Evolutionary conservation across 1,140 invertebrate species (phyloP).

Genomic region (Dufourea novaeangliae): DNA sequence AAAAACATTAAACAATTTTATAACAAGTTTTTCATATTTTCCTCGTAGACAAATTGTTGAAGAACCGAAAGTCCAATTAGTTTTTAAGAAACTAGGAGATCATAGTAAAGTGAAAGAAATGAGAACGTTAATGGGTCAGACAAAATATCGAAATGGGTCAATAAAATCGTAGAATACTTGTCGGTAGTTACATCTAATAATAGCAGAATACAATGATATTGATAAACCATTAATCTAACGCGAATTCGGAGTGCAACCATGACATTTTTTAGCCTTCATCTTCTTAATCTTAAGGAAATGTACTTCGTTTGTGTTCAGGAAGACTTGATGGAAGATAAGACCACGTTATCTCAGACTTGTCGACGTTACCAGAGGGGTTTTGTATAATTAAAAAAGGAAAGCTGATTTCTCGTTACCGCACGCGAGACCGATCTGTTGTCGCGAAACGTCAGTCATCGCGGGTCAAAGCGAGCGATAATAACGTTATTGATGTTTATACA

Average conservation of each 20-base stretch:
- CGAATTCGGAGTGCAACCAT: neutral
- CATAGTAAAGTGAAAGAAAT: too few species aligned
- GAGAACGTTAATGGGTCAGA: too few species aligned
- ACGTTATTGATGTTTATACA: slow-evolving; percentile 18
- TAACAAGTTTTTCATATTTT: too few species aligned
- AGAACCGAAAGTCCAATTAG: too few species aligned
- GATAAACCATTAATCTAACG: neutral
- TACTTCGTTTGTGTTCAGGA: neutral
- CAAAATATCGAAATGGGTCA: too few species aligned
- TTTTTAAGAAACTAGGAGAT: too few species aligned
- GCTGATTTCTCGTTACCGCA: slow-evolving; percentile 12
- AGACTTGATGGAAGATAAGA: neutral
- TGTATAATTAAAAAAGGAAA: neutral
- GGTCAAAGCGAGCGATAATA: slow-evolving; percentile 61
- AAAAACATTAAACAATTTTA: too few species aligned
- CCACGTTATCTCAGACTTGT: neutral
- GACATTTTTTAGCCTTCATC: neutral
- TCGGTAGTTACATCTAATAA: neutral
- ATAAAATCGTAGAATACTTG: neutral
- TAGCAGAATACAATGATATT: neutral
- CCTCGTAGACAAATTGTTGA: too few species aligned
- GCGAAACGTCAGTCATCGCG: slow-evolving; percentile 13
- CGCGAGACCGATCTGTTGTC: neutral
- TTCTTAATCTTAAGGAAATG: neutral
- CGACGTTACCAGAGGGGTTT: neutral